These are phyloP conservation scores for Clavelina lepadiformis DNA, from an alignment of 23 tunicate genomes.

Conservation along the genomic window DNA sequence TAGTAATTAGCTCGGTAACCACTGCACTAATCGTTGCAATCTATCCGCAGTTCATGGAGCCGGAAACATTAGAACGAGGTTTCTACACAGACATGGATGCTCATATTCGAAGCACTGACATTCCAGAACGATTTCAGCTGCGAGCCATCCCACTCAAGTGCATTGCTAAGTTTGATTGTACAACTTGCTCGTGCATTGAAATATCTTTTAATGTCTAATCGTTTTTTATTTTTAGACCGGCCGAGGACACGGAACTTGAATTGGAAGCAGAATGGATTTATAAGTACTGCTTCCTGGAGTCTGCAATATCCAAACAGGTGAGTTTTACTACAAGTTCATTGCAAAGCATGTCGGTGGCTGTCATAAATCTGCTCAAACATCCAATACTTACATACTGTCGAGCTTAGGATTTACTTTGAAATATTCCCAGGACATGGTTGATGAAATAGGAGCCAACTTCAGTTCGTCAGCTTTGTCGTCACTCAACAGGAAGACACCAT, in stretches of 20 bases:
- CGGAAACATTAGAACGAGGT: slow-evolving; percentile 81
- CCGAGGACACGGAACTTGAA: slow-evolving; percentile 66
- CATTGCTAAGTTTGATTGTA: background rate
- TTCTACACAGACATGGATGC: slow-evolving; percentile 90
- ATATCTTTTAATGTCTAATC: too few relatives aligned
- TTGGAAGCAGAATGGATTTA: slow-evolving; percentile 97
- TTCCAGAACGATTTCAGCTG: slow-evolving; percentile 91
- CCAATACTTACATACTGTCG: background rate
- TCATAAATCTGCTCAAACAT: background rate
- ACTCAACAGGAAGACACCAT: slow-evolving; percentile 74
- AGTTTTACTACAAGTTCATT: background rate
- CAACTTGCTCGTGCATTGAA: too few relatives aligned
- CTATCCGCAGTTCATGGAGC: slow-evolving; percentile 73
- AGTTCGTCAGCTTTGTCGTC: slow-evolving; percentile 45
- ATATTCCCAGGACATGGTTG: slow-evolving; percentile 55
- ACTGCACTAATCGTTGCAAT: too few relatives aligned
- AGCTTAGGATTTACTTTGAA: background rate
- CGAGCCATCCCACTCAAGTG: slow-evolving; percentile 88
- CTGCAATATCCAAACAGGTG: slow-evolving; percentile 85
- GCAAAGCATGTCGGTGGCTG: background rate
- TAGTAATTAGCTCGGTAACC: too few relatives aligned
- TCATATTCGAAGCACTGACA: slow-evolving; percentile 67
- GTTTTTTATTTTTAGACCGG: slow-evolving; percentile 49
- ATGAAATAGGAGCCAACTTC: slow-evolving; percentile 64
- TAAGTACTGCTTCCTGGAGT: slow-evolving; percentile 80